Percentiles rank a stretch among this genome's conserved stretches.
Evolutionary conservation across 2,113 vertebrate species (phyloP).

Genomic region (Hucho hucho): DNA sequence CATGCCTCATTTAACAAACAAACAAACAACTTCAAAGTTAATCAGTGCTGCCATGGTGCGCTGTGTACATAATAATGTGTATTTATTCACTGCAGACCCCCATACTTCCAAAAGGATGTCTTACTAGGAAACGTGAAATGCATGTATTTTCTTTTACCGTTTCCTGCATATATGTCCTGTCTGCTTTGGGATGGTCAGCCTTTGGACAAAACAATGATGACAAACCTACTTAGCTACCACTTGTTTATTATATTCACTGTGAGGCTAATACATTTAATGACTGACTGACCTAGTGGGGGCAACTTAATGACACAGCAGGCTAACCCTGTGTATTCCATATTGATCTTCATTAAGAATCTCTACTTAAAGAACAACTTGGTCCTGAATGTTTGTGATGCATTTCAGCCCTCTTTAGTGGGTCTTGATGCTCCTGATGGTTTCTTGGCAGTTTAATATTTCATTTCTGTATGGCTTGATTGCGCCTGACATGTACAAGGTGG

Average conservation of each 20-base stretch:
- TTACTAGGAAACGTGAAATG: too few species aligned
- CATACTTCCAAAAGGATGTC: too few species aligned
- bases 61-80: constrained; percentile 26
- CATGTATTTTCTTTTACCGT: too few species aligned
- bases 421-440: not conserved
- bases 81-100: not conserved
- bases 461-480: not conserved
- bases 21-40: constrained; percentile 29
- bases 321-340: not conserved
- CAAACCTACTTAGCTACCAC: too few species aligned
- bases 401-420: not conserved
- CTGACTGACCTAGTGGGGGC: not conserved
- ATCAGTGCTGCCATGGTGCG: constrained; percentile 1
- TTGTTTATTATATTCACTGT: not conserved
- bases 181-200: too few species aligned
- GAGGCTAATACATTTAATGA: not conserved
- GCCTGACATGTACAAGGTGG: not conserved
- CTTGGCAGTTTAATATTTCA: not conserved
- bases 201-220: too few species aligned
- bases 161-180: too few species aligned
- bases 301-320: not conserved
- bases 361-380: not conserved
- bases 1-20: constrained; percentile 48
- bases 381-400: not conserved
- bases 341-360: not conserved